A percentile compares a stretch with the other conserved stretches of the same genome.
Conservation (phyloP, 2,888 invertebrate species). For the Cryptus armator region DNA sequence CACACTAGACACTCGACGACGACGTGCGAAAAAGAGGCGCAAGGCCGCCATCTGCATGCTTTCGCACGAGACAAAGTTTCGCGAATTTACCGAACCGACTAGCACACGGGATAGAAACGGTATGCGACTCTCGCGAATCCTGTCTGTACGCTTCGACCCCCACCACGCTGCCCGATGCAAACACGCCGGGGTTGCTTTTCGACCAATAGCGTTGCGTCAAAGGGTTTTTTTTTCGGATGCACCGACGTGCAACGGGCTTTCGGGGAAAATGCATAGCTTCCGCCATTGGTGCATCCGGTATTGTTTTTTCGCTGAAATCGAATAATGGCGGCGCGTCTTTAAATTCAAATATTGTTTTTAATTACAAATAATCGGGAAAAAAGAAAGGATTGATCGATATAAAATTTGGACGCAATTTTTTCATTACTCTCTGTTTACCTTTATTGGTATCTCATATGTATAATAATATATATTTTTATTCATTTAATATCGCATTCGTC, state of each 20-base stretch:
- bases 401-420: conserved; percentile 19
- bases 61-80: conserved; percentile 58
- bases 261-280: conserved; percentile 50
- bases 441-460: conserved; percentile 80
- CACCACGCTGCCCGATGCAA: conserved; percentile 9
- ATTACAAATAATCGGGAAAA: background rate
- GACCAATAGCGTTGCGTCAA: conserved; percentile 37
- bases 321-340: conserved; percentile 54
- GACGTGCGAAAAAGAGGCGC: conserved; percentile 71
- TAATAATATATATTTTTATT: conserved; percentile 75
- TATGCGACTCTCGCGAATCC: conserved; percentile 17
- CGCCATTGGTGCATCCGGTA: conserved; percentile 61
- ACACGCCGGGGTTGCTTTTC: conserved; percentile 5
- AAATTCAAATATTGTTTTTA: background rate
- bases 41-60: conserved; percentile 75
- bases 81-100: conserved; percentile 71
- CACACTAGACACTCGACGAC: conserved; percentile 20
- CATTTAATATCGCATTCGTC: conserved; percentile 77
- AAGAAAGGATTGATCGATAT: background rate
- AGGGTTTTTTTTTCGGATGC: background rate
- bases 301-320: conserved; percentile 14
- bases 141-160: conserved; percentile 37
- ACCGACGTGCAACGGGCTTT: conserved; percentile 22
- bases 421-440: conserved; percentile 77
- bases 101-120: conserved; percentile 24